Base-by-base conservation (phyloP, 2,797 vertebrate species). In the Neosilurus mollespiculum region DNA sequence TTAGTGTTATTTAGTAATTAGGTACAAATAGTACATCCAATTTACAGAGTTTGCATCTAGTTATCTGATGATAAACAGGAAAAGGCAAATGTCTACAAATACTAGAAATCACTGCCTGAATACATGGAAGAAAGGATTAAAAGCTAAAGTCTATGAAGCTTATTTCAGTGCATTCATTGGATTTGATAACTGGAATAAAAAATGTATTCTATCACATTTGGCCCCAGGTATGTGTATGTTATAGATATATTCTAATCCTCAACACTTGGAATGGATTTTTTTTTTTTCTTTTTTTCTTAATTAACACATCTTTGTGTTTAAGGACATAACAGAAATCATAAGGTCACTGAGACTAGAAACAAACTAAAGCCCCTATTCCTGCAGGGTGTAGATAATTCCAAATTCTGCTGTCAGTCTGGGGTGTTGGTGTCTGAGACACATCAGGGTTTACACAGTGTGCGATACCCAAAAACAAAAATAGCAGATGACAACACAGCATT, bases 271-370 rank as follows among this genome's bases (percentile, higher is more conserved):
- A 88, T 90, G 87, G 90, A 86, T 89, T 83, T 84, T 24, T 26
- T 30, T 75, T 58, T 34, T 75, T 9, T 9, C 34, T 26, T 34
- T 34, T 16, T 54, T 59, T 76, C 11, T 58, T 37, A 59, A 76
- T 14, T 22, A 9, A n/a, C 18, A 37, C 56, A 9, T 59, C 4
- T 76, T 58, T 34, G 15, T 58, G 34, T 9, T 59, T 59, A 76
- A 22, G 54, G 18, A 56, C 82, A 89, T 86, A 89, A 89, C 88
- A 92, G 88, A 79, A 89, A 85, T 88, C 81, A 72, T 22, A 87
- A 88, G 86, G 66, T 85, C 89, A 89, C 89, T 91, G 88, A 89
- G 72, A 89, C 90, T 84, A 93, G 79, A 88, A 61, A 49, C 16
- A 78, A 20, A 51, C 15, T 9, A 43, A 30, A 61, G 58, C 43